These are phyloP conservation scores for Eupristina koningsbergeri DNA, from an alignment of 1,140 invertebrate species.

Conservation along the genomic window DNA sequence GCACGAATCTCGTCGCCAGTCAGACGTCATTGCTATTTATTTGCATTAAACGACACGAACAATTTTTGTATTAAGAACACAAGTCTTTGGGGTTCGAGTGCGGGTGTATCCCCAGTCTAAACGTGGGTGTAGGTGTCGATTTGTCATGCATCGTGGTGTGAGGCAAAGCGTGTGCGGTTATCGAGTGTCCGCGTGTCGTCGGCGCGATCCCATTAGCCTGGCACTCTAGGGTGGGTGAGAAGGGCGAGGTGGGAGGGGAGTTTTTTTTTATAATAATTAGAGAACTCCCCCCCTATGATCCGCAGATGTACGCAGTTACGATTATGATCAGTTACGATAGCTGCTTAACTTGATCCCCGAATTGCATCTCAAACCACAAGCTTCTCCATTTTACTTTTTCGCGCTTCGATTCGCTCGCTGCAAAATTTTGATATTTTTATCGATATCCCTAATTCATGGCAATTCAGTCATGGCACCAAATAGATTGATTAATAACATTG, in stretches of 20 bases:
- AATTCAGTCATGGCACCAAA: no score
- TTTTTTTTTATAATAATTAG: slow-evolving; percentile 68
- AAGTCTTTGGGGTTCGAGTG: slow-evolving; percentile 12
- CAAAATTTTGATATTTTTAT: neutral
- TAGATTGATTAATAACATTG: no score
- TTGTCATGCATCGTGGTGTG: neutral
- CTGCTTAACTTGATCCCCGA: no score
- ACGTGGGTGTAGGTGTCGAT: neutral
- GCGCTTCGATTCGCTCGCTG: neutral
- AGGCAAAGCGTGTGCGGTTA: slow-evolving; percentile 59
- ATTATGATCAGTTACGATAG: no score
- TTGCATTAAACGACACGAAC: slow-evolving; percentile 38
- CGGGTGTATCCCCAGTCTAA: neutral
- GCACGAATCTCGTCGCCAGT: neutral
- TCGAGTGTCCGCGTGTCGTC: slow-evolving; percentile 52
- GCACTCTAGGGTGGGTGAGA: neutral
- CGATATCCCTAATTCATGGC: no score
- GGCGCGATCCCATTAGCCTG: slow-evolving; percentile 67
- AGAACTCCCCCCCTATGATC: slow-evolving; percentile 62
- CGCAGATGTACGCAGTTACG: slow-evolving; percentile 59
- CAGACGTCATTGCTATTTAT: neutral
- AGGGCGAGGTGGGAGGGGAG: neutral
- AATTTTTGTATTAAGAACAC: slow-evolving; percentile 52
- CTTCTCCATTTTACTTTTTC: neutral
- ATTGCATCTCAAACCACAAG: no score